Percentiles rank a stretch among this genome's conserved stretches.
Evolutionary conservation across 23 tunicate genomes (phyloP).

Genomic region (Halocynthia aurantium): DNA sequence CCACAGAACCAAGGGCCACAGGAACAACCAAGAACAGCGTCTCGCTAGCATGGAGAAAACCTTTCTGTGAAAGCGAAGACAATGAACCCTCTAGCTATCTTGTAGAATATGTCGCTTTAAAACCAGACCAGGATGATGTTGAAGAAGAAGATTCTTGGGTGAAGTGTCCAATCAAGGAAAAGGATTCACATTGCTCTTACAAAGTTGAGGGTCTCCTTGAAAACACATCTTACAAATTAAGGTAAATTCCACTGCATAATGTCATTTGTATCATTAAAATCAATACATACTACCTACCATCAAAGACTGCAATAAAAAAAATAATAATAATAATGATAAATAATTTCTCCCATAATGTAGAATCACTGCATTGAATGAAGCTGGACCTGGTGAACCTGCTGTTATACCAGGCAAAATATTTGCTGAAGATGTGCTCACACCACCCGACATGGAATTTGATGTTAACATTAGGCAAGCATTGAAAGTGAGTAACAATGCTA

Average conservation of each 20-base stretch:
- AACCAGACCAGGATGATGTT: constrained; percentile 29
- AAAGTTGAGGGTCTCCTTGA: constrained; percentile 46
- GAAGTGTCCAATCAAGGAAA: constrained; percentile 13
- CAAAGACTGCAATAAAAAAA: too few relatives aligned
- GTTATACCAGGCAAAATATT: constrained; percentile 33
- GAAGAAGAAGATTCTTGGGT: constrained; percentile 39
- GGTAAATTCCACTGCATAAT: constrained; percentile 7
- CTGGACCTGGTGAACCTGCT: constrained; percentile 84
- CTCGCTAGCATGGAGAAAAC: constrained; percentile 47
- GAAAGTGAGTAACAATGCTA: constrained; percentile 28
- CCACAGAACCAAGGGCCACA: constrained; percentile 32
- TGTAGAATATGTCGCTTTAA: constrained; percentile 38
- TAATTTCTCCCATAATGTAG: constrained; percentile 6
- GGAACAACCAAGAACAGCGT: constrained; percentile 55
- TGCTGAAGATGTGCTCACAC: constrained; percentile 44
- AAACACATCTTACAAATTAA: constrained; percentile 47
- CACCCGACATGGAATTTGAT: constrained; percentile 89
- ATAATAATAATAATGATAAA: too few relatives aligned
- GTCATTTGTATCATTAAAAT: too few relatives aligned
- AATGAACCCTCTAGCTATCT: constrained; percentile 35
- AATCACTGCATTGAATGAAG: constrained; percentile 88
- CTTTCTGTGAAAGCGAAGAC: constrained; percentile 53
- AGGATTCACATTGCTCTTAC: constrained; percentile 15
- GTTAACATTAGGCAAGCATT: constrained; percentile 60
- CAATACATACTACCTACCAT: too few relatives aligned